These are phyloP conservation scores for Aphelenchoides besseyi DNA, from an alignment of 1,140 invertebrate species.

Conservation along the genomic window DNA sequence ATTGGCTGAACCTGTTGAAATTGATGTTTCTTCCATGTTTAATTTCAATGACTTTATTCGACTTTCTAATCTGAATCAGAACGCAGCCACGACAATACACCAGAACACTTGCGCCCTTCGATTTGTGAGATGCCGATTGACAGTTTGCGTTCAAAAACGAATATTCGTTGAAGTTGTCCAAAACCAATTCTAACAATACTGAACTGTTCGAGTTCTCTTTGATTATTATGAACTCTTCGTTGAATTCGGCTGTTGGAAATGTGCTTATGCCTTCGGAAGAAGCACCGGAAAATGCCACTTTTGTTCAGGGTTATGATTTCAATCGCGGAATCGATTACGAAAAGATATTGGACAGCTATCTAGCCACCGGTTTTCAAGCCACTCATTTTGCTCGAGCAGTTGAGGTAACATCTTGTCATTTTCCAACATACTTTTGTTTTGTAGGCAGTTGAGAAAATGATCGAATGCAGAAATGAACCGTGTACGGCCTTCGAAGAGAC, in stretches of 20 bases:
- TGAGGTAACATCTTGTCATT: slow-evolving; percentile 62
- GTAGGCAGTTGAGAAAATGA: slow-evolving; percentile 57
- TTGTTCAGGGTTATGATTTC: slow-evolving; percentile 79
- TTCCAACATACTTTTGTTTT: slow-evolving; percentile 16
- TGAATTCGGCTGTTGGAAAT: background rate
- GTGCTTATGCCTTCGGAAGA: slow-evolving; percentile 36
- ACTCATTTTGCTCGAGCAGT: slow-evolving; percentile 87
- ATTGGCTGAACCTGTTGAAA: background rate
- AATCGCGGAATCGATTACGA: slow-evolving; percentile 84
- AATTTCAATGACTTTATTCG: too few relatives aligned
- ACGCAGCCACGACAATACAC: too few relatives aligned
- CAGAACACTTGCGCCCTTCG: too few relatives aligned
- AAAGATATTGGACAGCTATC: slow-evolving; percentile 76
- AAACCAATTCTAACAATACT: background rate
- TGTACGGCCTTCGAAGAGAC: slow-evolving; percentile 38
- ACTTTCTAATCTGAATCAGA: background rate
- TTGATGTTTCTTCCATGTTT: background rate
- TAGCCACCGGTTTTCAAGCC: slow-evolving; percentile 86
- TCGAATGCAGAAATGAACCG: slow-evolving; percentile 44
- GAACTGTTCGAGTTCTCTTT: background rate
- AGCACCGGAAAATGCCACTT: slow-evolving; percentile 23
- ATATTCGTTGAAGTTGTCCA: background rate
- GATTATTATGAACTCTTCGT: background rate
- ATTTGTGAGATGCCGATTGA: too few relatives aligned
- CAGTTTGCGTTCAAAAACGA: too few relatives aligned